phyloP scores from a whole-genome alignment of 1,140 invertebrate species.

The Cherax destructor region DNA sequence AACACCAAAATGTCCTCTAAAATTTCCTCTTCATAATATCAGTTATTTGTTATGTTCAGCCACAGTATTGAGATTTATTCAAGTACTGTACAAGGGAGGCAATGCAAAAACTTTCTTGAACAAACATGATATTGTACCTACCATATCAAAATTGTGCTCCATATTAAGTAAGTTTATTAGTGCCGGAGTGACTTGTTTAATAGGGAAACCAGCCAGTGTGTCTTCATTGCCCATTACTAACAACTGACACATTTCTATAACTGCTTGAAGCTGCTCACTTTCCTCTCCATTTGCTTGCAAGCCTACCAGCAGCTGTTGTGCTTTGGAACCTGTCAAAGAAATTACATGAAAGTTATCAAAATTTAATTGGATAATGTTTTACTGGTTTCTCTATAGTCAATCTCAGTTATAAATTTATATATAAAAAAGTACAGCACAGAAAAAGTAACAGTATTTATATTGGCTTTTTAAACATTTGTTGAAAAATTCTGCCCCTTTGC shows the following conservation, averaged over 20 bases:
- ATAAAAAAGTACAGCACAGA: too few species aligned
- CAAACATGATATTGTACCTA: slow-evolving; percentile 74
- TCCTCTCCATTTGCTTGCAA: slow-evolving; percentile 96
- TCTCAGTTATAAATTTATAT: too few species aligned
- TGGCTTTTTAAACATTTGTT: not conserved
- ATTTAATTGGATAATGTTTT: too few species aligned
- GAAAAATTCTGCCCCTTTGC: not conserved
- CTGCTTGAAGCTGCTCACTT: slow-evolving; percentile 96
- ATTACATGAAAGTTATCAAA: not conserved
- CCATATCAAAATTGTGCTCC: slow-evolving; percentile 99
- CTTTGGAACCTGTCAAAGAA: slow-evolving; percentile 85
- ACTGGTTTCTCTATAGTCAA: too few species aligned
- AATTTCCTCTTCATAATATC: too few species aligned
- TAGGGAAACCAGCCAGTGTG: slow-evolving; percentile 97
- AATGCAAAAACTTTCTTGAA: too few species aligned
- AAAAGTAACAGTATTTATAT: not conserved
- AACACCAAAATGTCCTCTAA: too few species aligned
- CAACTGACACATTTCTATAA: slow-evolving; percentile 99
- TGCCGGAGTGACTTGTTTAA: slow-evolving; percentile 97
- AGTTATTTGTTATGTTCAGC: too few species aligned
- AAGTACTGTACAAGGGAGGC: too few species aligned
- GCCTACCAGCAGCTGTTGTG: slow-evolving; percentile 93
- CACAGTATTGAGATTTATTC: too few species aligned
- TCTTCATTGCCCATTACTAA: slow-evolving; percentile 99
- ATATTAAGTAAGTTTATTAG: slow-evolving; percentile 91